phyloP scores from a whole-genome alignment of 2,888 invertebrate species.

The Xiphydria camelus region DNA sequence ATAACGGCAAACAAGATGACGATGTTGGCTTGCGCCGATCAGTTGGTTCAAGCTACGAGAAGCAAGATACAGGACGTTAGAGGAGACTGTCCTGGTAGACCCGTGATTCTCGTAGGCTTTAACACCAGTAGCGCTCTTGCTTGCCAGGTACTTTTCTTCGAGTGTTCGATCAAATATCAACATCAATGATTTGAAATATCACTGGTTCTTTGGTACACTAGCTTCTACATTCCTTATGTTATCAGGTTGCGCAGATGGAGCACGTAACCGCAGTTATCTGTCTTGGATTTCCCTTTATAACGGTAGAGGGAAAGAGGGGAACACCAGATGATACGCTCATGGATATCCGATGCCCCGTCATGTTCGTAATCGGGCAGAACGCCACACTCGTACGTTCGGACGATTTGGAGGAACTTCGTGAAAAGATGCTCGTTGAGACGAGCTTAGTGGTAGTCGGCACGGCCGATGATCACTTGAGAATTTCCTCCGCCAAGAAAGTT shows the following conservation, averaged over 20 bases:
- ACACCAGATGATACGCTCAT: conserved; percentile 76
- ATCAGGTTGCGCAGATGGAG: conserved; percentile 70
- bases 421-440: conserved; percentile 76
- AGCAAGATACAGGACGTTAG: conserved; percentile 74
- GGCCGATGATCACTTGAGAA: conserved; percentile 74
- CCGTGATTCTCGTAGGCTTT: conserved; percentile 77
- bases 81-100: conserved; percentile 68
- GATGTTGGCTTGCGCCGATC: conserved; percentile 64
- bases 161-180: too few species aligned
- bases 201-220: too few species aligned
- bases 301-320: conserved; percentile 74
- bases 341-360: conserved; percentile 72
- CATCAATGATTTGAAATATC: too few species aligned
- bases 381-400: conserved; percentile 69
- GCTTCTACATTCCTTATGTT: conserved; percentile 8
- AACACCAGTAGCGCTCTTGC: conserved; percentile 77
- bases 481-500: conserved; percentile 71
- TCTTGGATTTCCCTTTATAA: conserved; percentile 76
- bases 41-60: conserved; percentile 68
- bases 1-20: conserved; percentile 54
- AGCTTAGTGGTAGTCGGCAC: conserved; percentile 78
- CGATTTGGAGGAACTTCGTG: conserved; percentile 76
- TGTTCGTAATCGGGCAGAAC: conserved; percentile 81
- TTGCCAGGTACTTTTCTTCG: too few species aligned
- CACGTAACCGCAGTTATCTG: conserved; percentile 74